These are phyloP conservation scores for Anthopleura sola DNA, from an alignment of 64 coral and sea anemone genomes.

Conservation along the genomic window DNA sequence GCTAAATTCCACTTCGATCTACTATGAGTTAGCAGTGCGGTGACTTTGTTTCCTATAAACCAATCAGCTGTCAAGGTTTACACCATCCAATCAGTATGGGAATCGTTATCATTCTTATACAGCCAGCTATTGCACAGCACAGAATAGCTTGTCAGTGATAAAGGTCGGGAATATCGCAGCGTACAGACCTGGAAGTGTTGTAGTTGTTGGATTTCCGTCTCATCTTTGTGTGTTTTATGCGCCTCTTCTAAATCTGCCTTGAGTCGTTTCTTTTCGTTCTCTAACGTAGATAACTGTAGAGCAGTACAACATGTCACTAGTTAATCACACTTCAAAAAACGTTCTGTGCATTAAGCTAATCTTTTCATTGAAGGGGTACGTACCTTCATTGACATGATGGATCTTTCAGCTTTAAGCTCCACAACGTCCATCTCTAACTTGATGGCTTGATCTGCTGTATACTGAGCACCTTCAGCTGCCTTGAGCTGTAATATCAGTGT, in stretches of 20 bases:
- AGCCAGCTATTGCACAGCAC: no score
- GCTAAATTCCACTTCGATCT: no score
- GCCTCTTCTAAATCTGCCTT: conserved; percentile 87
- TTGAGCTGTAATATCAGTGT: conserved; percentile 60
- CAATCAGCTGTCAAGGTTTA: not conserved
- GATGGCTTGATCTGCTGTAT: conserved; percentile 89
- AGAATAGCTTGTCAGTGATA: no score
- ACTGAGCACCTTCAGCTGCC: conserved; percentile 86
- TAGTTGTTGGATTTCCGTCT: conserved; percentile 94
- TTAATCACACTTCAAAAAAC: no score
- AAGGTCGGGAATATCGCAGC: no score
- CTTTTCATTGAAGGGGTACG: not conserved
- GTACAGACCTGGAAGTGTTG: conserved; percentile 87
- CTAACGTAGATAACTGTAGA: conserved; percentile 71
- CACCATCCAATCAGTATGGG: not conserved
- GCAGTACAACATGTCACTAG: not conserved
- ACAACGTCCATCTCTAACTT: conserved; percentile 99
- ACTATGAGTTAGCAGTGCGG: no score
- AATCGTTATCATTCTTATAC: no score
- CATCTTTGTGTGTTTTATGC: conserved; percentile 96
- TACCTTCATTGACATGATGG: conserved; percentile 96
- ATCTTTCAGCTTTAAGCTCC: conserved; percentile 92
- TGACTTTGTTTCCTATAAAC: not conserved
- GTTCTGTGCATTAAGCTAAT: no score
- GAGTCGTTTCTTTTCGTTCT: conserved; percentile 90